A percentile compares a stretch with the other conserved stretches of the same genome.
Evolutionary conservation across 2,888 invertebrate species (phyloP).

Genomic region (Adelognathus sp.): DNA sequence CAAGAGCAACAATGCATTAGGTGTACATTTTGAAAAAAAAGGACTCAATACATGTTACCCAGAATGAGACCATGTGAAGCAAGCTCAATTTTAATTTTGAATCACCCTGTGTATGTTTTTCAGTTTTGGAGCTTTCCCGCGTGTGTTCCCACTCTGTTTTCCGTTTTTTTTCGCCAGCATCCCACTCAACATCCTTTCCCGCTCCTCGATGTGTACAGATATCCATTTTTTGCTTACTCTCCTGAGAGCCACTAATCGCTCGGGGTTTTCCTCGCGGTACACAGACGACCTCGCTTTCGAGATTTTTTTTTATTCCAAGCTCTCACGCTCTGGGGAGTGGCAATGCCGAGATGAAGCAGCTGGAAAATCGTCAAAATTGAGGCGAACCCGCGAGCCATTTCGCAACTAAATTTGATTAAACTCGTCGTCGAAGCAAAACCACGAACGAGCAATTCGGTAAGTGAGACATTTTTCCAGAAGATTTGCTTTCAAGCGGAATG

Average conservation of each 20-base stretch:
- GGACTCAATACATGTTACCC: too few relatives aligned
- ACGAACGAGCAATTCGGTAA: too few relatives aligned
- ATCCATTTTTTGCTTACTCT: neutral
- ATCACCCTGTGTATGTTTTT: too few relatives aligned
- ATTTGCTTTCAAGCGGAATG: too few relatives aligned
- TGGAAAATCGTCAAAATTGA: neutral
- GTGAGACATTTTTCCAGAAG: too few relatives aligned
- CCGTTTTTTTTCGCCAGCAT: conserved; percentile 6
- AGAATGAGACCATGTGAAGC: too few relatives aligned
- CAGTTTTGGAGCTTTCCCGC: conserved; percentile 3
- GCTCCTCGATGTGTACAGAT: neutral
- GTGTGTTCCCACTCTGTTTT: neutral
- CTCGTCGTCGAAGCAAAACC: too few relatives aligned
- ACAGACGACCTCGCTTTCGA: neutral
- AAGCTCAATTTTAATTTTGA: too few relatives aligned
- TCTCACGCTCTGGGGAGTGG: neutral
- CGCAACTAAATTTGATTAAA: neutral
- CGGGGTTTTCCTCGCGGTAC: neutral
- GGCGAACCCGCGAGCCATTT: neutral
- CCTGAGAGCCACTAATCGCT: neutral
- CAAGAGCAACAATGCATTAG: too few relatives aligned
- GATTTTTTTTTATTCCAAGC: neutral
- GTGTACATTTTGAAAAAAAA: too few relatives aligned
- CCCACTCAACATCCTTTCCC: neutral
- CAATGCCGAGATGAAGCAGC: neutral